Conservation (phyloP, 2,113 vertebrate genomes). For the Cavia porcellus region DNA sequence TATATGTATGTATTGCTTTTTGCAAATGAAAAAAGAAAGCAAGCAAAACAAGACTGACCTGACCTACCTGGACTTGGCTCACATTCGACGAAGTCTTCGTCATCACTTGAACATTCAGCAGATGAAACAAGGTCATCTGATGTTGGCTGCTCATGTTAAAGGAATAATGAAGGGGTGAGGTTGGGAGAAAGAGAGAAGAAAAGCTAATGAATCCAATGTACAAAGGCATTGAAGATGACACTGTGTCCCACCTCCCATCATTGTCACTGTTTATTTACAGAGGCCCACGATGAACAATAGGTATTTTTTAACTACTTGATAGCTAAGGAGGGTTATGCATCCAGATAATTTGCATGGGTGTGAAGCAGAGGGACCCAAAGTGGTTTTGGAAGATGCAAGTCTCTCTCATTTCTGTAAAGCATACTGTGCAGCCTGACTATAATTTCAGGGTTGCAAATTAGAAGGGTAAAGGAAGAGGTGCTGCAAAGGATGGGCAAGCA, state of each 20-base stretch:
- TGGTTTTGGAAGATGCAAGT: neutral
- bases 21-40: slow-evolving; percentile 95
- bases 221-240: slow-evolving; percentile 12
- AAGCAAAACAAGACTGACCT: slow-evolving; percentile 96
- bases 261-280: neutral
- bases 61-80: slow-evolving; percentile 99
- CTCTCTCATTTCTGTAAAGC: neutral
- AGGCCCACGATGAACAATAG: neutral
- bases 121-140: slow-evolving; percentile 98
- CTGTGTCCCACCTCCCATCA: neutral
- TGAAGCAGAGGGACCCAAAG: neutral
- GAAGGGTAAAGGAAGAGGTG: neutral
- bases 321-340: neutral
- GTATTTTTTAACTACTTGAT: neutral
- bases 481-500: neutral
- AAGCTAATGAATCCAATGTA: slow-evolving; percentile 66
- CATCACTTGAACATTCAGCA: slow-evolving; percentile 98
- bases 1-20: slow-evolving; percentile 89
- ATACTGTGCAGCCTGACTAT: neutral
- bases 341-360: neutral
- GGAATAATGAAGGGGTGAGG: neutral
- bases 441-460: neutral
- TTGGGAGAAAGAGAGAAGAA: slow-evolving; percentile 42
- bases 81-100: slow-evolving; percentile 99
- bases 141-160: slow-evolving; percentile 87